phyloP scores from a whole-genome alignment of 2,113 vertebrate genomes.

The Callipepla squamata region DNA sequence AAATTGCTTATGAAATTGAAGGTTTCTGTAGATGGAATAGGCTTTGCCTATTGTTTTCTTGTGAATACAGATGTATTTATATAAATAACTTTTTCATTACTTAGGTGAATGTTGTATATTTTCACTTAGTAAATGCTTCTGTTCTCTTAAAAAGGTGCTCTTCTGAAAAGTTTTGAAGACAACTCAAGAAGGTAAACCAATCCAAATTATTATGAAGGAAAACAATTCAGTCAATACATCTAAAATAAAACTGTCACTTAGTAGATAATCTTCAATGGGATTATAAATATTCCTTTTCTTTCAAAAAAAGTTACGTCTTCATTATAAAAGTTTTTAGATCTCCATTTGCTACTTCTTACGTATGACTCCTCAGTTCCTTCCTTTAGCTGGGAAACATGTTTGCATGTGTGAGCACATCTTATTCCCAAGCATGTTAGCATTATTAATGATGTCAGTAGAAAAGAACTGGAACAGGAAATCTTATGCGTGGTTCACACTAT shows the following conservation, averaged over 20 bases:
- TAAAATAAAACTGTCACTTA: neutral
- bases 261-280: neutral
- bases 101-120: neutral
- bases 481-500: constrained; percentile 17
- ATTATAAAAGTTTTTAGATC: neutral
- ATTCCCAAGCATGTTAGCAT: neutral
- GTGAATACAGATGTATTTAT: neutral
- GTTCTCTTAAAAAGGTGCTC: neutral
- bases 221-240: neutral
- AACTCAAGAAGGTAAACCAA: neutral
- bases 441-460: neutral
- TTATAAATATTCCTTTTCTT: neutral
- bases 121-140: constrained; percentile 17
- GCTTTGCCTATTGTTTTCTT: neutral
- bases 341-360: neutral
- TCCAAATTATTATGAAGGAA: neutral
- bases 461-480: constrained; percentile 36
- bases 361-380: neutral
- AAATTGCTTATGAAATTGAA: neutral
- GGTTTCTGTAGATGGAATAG: neutral
- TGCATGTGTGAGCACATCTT: neutral
- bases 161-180: constrained; percentile 2
- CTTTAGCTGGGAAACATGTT: neutral
- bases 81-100: constrained; percentile 2
- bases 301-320: neutral